Evolutionary conservation across 2,888 invertebrate species (phyloP).

Genomic region (Cotesia congregata): DNA sequence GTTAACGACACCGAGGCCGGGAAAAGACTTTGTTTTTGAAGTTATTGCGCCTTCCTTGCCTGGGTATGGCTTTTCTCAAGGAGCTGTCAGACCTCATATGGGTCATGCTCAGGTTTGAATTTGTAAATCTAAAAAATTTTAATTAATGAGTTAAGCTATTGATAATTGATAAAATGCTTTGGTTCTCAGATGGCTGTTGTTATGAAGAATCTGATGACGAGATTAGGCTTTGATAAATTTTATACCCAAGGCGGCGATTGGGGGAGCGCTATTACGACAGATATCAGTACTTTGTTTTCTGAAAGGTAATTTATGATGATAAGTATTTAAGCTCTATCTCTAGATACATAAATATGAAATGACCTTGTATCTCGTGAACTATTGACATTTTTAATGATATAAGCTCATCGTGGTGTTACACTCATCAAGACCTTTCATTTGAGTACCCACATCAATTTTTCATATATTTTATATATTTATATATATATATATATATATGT

Average conservation of each 20-base stretch:
- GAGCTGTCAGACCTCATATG: slow-evolving; percentile 71
- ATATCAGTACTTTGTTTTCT: slow-evolving; percentile 72
- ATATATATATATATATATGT: too few species aligned
- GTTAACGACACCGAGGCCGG: slow-evolving; percentile 72
- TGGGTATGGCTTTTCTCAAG: slow-evolving; percentile 80
- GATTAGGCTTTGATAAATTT: slow-evolving; percentile 73
- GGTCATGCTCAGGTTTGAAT: slow-evolving; percentile 57
- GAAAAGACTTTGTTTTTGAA: slow-evolving; percentile 78
- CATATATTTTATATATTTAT: too few species aligned
- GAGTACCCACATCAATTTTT: too few species aligned
- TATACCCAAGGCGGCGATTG: slow-evolving; percentile 78
- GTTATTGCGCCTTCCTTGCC: slow-evolving; percentile 79
- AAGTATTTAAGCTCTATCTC: too few species aligned
- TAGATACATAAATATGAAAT: too few species aligned
- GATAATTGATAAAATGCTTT: neutral
- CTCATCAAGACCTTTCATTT: too few species aligned
- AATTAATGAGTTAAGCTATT: neutral
- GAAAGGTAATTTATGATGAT: slow-evolving; percentile 54
- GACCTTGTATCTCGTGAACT: too few species aligned
- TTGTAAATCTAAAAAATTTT: neutral
- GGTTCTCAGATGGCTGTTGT: slow-evolving; percentile 65
- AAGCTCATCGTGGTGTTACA: too few species aligned
- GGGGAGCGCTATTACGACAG: slow-evolving; percentile 72
- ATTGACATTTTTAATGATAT: too few species aligned
- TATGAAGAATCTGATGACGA: slow-evolving; percentile 73